These are phyloP conservation scores for Meloidogyne hapla DNA, from an alignment of 1,140 invertebrate species.

Conservation along the genomic window DNA sequence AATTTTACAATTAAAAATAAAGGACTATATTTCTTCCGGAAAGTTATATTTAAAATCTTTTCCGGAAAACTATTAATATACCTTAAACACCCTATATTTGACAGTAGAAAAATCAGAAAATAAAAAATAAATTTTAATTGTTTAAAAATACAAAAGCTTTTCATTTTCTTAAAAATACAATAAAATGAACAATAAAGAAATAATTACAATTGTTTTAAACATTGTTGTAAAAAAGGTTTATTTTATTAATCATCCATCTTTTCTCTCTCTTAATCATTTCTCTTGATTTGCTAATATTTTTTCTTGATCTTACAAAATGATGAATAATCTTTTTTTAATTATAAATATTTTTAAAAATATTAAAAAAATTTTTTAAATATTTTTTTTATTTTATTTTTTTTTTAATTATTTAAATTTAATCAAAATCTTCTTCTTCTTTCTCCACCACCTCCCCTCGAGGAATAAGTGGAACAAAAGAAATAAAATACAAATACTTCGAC, in stretches of 20 bases:
- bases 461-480: not conserved
- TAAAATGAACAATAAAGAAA: not conserved
- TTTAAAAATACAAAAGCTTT: not conserved
- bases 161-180: not conserved
- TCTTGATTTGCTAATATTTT: too few relatives aligned
- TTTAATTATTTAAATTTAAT: not conserved
- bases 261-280: too few relatives aligned
- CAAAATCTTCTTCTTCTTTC: not conserved
- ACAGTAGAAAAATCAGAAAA: not conserved
- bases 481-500: not conserved
- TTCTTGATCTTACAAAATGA: too few relatives aligned
- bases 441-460: not conserved
- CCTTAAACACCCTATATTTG: not conserved
- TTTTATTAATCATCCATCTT: too few relatives aligned
- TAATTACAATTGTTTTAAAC: too few relatives aligned
- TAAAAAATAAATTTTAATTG: not conserved
- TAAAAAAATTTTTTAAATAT: not conserved
- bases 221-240: too few relatives aligned
- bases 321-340: not conserved
- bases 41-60: too few relatives aligned
- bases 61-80: not conserved
- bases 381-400: not conserved
- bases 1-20: too few relatives aligned
- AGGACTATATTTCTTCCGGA: too few relatives aligned
- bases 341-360: not conserved